Evolutionary conservation across 2,113 vertebrate genomes (phyloP).

Genomic region (Channa argus): DNA sequence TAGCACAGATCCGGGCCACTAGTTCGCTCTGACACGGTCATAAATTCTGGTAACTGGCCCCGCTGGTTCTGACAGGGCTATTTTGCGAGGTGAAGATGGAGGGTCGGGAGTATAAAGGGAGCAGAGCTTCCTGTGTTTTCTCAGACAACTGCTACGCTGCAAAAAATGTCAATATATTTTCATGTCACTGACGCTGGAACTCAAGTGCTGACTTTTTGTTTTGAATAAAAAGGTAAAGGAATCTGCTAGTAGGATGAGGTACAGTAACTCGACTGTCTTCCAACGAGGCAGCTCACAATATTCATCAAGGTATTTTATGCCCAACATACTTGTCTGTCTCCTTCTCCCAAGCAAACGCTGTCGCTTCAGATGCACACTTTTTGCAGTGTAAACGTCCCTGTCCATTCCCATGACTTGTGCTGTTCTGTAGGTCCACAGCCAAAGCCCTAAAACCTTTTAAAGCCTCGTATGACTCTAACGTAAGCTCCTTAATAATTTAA

Average conservation of each 20-base stretch:
- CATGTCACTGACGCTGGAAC: neutral
- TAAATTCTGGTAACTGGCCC: conserved; percentile 76
- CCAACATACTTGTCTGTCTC: neutral
- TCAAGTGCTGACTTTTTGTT: conserved; percentile 7
- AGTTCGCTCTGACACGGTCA: conserved; percentile 69
- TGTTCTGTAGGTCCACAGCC: conserved; percentile 44
- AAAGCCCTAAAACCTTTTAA: conserved; percentile 71
- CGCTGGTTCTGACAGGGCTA: conserved; percentile 64
- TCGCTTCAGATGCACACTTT: conserved; percentile 7
- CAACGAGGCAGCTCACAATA: neutral
- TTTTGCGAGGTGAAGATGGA: conserved; percentile 67
- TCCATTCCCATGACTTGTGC: conserved; percentile 63
- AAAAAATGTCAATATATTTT: conserved; percentile 35
- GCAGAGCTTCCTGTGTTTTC: conserved; percentile 60
- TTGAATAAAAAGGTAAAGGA: conserved; percentile 3
- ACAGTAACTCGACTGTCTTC: conserved; percentile 20
- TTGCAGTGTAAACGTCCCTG: conserved; percentile 32
- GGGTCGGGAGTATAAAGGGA: conserved; percentile 59
- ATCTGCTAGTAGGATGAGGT: conserved; percentile 8
- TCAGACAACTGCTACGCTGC: conserved; percentile 50
- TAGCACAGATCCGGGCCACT: conserved; percentile 56
- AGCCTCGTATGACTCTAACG: conserved; percentile 70
- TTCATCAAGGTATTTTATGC: conserved; percentile 15
- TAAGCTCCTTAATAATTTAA: conserved; percentile 88
- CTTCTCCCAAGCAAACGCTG: neutral